Percentiles rank a stretch among this genome's conserved stretches.
Evolutionary conservation across 2,888 invertebrate species (phyloP).

Genomic region (Meliscaeva auricollis): DNA sequence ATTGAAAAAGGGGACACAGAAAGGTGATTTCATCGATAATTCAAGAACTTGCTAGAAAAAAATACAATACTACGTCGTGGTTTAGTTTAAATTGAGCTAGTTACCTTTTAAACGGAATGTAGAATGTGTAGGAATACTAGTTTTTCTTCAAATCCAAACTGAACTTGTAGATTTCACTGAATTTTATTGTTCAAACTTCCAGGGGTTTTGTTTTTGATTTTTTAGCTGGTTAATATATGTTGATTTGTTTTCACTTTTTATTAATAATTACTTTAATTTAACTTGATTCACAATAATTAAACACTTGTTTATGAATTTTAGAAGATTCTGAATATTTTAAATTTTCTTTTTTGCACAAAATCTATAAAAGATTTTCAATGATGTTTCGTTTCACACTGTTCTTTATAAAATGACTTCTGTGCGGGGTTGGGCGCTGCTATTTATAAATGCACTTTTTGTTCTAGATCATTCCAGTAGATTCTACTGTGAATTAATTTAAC

Average conservation of each 20-base stretch:
- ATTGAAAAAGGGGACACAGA: slow-evolving; percentile 18
- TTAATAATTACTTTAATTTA: background rate
- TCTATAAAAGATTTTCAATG: background rate
- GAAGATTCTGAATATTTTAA: background rate
- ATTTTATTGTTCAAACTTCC: background rate
- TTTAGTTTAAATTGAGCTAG: background rate
- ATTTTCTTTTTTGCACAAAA: slow-evolving; percentile 33
- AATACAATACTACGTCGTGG: background rate
- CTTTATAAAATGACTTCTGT: slow-evolving; percentile 59
- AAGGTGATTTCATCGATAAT: slow-evolving; percentile 86
- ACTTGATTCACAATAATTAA: background rate
- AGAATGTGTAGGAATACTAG: background rate
- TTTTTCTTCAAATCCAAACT: background rate
- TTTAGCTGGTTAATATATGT: slow-evolving; percentile 18
- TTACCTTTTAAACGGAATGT: slow-evolving; percentile 50
- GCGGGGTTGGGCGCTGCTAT: slow-evolving; percentile 60
- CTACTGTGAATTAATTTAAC: slow-evolving; percentile 56
- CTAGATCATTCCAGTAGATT: slow-evolving; percentile 77
- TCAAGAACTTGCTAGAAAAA: slow-evolving; percentile 82
- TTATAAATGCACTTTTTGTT: slow-evolving; percentile 74
- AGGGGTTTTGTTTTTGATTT: background rate
- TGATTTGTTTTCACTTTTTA: slow-evolving; percentile 13
- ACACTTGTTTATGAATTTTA: slow-evolving; percentile 11
- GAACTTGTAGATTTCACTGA: background rate
- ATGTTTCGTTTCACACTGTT: slow-evolving; percentile 72